Base-by-base conservation (phyloP, 35 echinoderm and acorn worm genomes). In the Holothuria glaberrima region DNA sequence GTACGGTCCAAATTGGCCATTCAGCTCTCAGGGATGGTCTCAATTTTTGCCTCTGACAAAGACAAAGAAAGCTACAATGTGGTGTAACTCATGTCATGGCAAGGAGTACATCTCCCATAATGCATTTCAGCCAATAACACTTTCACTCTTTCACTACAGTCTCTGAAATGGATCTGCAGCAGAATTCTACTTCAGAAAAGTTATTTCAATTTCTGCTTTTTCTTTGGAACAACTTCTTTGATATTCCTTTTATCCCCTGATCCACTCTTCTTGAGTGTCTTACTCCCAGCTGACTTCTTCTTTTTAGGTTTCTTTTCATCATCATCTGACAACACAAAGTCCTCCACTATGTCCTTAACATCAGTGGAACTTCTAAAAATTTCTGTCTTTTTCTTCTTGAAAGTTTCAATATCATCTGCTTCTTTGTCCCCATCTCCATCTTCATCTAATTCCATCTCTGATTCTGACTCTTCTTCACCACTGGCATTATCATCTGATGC, bases 261-360 rank as follows among this genome's bases (percentile, higher is more conserved):
- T 29, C 66, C 76, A 48, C 44, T 58, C 54, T 81, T 25, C 76
- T 25, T 81, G 17, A 46, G 20, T 16, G 12, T 25, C 33, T 78
- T 78, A 9, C 35, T 71, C 25, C 26, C 35, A 73, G 75, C 26
- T 22, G n/a, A 21, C 30, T 74, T 64, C 19, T 35, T 84, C 59
- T 58, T 89, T 21, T 84, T 89, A 58, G 33, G 68, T 68, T 90
- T 80, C 0, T 63, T 64, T 21, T 91, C 91, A 4, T 91, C 94
- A 85, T 93, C 70, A 30, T 77, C 91, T 38, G 91, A 97, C 38
- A 93, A 32, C 12, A 91, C 56, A 88, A 97, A 97, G 68, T 97
- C 94, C 85, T 93, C 71, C 0, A 97, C 88, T 33, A 97, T 77
- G 72, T 97, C 94, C 25, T 97, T 89, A 62, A 70, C 91, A 7